Evolutionary conservation across 1,140 invertebrate genomes (phyloP).

Genomic region (Chironomus tepperi): DNA sequence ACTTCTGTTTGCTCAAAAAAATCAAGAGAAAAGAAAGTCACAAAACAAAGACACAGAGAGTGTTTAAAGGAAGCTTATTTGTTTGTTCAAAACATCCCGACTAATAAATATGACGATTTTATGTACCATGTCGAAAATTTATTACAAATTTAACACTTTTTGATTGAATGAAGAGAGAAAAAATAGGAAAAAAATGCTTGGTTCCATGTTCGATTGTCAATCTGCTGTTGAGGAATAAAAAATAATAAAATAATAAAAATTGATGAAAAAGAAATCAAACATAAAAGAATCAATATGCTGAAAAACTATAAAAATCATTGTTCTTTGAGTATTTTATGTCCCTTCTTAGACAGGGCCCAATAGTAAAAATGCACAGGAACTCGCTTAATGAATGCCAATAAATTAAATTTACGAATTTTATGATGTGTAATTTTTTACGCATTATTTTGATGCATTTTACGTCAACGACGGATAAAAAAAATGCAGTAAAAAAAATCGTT

Average conservation of each 20-base stretch:
- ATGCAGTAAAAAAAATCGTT: no score
- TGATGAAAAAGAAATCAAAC: neutral
- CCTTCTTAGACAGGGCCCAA: neutral
- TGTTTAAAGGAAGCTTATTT: neutral
- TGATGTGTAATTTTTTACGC: slow-evolving; percentile 23
- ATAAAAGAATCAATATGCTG: slow-evolving; percentile 14
- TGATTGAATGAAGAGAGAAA: neutral
- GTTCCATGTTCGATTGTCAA: neutral
- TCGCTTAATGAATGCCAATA: slow-evolving; percentile 10
- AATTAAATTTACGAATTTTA: slow-evolving; percentile 20
- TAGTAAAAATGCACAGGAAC: neutral
- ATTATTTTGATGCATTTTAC: slow-evolving; percentile 18
- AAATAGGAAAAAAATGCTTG: neutral
- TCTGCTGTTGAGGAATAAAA: neutral
- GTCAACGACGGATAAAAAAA: neutral
- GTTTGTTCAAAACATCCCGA: neutral
- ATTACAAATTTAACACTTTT: slow-evolving; percentile 21
- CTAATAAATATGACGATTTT: slow-evolving; percentile 17
- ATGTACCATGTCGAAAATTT: slow-evolving; percentile 20
- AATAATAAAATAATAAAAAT: slow-evolving; percentile 1
- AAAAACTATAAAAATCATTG: slow-evolving; percentile 20
- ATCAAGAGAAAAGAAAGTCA: neutral
- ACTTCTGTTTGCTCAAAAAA: no score
- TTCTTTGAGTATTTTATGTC: slow-evolving; percentile 14
- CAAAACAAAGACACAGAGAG: neutral